These are phyloP conservation scores for Chunga burmeisteri DNA, from an alignment of 2,113 vertebrate genomes.

Conservation along the genomic window DNA sequence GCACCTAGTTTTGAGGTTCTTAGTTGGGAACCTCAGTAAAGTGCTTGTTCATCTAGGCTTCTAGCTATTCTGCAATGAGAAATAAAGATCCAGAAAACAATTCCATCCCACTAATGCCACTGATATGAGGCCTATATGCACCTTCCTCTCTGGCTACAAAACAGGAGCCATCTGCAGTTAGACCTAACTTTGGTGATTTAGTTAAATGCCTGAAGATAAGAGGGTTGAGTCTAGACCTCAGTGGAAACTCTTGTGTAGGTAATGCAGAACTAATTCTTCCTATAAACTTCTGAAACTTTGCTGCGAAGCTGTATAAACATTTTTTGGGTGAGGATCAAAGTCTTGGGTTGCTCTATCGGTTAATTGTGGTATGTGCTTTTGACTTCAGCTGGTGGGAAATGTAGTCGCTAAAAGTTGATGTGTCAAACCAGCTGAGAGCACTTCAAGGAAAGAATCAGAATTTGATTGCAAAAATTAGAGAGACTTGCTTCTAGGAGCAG, in stretches of 20 bases:
- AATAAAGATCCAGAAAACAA: neutral
- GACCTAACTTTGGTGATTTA: neutral
- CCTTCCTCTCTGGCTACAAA: neutral
- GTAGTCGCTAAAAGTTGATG: accelerated
- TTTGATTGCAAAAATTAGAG: neutral
- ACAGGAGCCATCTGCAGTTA: neutral
- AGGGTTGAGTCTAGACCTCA: neutral
- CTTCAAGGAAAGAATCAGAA: neutral
- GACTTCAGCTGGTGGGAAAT: neutral
- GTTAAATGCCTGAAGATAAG: neutral
- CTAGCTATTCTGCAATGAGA: neutral
- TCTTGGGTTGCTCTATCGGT: neutral
- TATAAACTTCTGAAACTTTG: neutral
- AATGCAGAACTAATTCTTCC: neutral
- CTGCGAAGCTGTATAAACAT: neutral
- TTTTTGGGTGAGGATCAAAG: neutral
- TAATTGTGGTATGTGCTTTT: neutral
- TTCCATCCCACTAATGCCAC: neutral
- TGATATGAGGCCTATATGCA: neutral
- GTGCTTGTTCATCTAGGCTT: neutral
- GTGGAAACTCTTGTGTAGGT: neutral
- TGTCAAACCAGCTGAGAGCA: neutral
- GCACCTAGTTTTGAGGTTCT: neutral
- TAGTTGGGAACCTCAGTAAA: neutral
- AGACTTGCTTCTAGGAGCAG: neutral